These are phyloP conservation scores for Myiozetetes cayanensis DNA, from an alignment of 2,113 vertebrate species.

Conservation along the genomic window DNA sequence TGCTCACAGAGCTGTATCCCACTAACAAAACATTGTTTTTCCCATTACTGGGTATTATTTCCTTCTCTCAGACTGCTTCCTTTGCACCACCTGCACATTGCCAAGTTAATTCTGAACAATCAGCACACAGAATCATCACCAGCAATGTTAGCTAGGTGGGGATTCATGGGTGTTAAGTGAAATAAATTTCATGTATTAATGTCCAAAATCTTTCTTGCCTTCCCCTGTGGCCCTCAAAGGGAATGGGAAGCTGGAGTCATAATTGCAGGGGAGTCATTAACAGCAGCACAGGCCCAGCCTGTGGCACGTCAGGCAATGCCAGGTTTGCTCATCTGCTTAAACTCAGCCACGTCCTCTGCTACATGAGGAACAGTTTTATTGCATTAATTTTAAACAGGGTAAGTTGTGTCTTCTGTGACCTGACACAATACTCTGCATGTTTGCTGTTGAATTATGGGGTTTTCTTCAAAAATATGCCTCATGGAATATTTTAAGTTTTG, in stretches of 20 bases:
- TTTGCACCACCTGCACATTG: neutral
- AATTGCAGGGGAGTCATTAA: neutral
- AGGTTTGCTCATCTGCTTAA: neutral
- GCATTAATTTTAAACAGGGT: neutral
- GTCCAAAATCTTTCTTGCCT: neutral
- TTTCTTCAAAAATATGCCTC: neutral
- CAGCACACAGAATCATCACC: neutral
- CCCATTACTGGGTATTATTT: neutral
- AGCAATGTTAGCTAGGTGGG: neutral
- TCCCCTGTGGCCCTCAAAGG: neutral
- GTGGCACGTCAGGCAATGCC: accelerated
- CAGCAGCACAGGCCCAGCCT: neutral
- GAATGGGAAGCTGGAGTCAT: neutral
- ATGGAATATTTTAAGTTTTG: neutral
- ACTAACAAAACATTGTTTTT: neutral
- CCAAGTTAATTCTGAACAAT: neutral
- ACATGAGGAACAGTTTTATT: neutral
- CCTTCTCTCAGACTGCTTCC: neutral
- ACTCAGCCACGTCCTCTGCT: neutral
- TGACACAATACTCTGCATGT: neutral
- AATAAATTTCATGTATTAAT: neutral
- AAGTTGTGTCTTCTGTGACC: neutral
- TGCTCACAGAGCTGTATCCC: neutral
- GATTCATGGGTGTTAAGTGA: neutral
- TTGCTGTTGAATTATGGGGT: neutral